A percentile compares a stretch with the other conserved stretches of the same genome.
Evolutionary conservation across 1,140 invertebrate species (phyloP).

Genomic region (Zaprionus nigranus): DNA sequence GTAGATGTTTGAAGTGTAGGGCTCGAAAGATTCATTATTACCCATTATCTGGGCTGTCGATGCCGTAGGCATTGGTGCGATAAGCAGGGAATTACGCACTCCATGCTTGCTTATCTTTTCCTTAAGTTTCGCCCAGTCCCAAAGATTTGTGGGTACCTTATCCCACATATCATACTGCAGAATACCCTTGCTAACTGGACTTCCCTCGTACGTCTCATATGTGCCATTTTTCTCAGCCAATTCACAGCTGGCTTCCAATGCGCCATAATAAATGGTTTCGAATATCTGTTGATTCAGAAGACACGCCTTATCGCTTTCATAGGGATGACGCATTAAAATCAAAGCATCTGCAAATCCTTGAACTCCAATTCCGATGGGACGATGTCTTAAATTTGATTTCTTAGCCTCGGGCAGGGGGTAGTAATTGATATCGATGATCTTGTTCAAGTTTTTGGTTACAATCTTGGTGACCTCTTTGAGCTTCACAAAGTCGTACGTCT

Average conservation of each 20-base stretch:
- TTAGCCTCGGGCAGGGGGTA: constrained; percentile 97
- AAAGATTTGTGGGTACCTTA: constrained; percentile 92
- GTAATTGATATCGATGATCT: constrained; percentile 98
- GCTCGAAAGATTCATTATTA: constrained; percentile 99
- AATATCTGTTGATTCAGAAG: constrained; percentile 98
- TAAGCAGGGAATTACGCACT: constrained; percentile 95
- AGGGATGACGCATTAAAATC: constrained; percentile 96
- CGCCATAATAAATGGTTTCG: constrained; percentile 99
- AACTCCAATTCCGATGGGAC: constrained; percentile 98
- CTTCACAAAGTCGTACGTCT: constrained; percentile 95
- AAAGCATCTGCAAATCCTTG: constrained; percentile 99
- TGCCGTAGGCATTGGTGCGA: constrained; percentile 99
- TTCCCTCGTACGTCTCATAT: constrained; percentile 96
- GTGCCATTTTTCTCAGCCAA: constrained; percentile 93
- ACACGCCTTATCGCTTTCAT: constrained; percentile 93
- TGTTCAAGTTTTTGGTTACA: constrained; percentile 97
- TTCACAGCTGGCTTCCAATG: constrained; percentile 98
- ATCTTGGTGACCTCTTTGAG: constrained; percentile 95
- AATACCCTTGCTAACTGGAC: constrained; percentile 97
- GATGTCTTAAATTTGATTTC: constrained; percentile 95
- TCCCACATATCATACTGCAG: constrained; percentile 99
- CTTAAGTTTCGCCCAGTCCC: constrained; percentile 95
- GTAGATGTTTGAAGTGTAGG: constrained; percentile 99
- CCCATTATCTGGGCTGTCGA: constrained; percentile 99
- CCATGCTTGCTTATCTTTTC: constrained; percentile 95